Base-by-base conservation (phyloP, 2,888 invertebrate species). In the Celastrina argiolus region DNA sequence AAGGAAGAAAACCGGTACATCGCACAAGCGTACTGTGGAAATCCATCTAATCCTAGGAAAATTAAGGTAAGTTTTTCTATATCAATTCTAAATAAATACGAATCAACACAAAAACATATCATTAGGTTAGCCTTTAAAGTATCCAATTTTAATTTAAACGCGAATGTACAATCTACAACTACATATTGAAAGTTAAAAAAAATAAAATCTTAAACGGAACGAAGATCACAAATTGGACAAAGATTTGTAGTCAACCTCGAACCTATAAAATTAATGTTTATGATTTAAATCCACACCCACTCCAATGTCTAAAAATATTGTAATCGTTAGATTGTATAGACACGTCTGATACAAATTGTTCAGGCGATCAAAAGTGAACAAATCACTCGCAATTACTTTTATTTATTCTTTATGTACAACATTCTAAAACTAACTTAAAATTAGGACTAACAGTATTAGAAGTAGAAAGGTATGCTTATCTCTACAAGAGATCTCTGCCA, bases 21-120 rank as follows among this genome's bases (percentile, higher is more conserved):
- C 14, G 72, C 71, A 16, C 78, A 78, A 66, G 74, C 76, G 0
- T 65, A 70, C 10, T 78, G 78, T 36, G 74, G 75, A 0, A 61
- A 72, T 3, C 67, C 70, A 1, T 65, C 64, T 16, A 64, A 39
- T 7, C 36, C 65, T 16, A 51, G 36, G 12, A 67, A 68, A 68
- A 36, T 73, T 61, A 70, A 71, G 67, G 73, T 73, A 61, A 66
- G 64, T 63, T 10, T n/a, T n/a, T n/a, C n/a, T n/a, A n/a, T n/a
- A n/a, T n/a, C n/a, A n/a, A n/a, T n/a, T n/a, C n/a, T n/a, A n/a
- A n/a, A n/a, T n/a, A n/a, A n/a, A n/a, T n/a, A n/a, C n/a, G n/a
- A n/a, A n/a, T n/a, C n/a, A n/a, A n/a, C n/a, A n/a, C n/a, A n/a
- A n/a, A n/a, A n/a, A n/a, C n/a, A n/a, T n/a, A n/a, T n/a, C n/a